These are phyloP conservation scores for Diachrysia chrysitis DNA, from an alignment of 2,888 invertebrate genomes.

Conservation along the genomic window DNA sequence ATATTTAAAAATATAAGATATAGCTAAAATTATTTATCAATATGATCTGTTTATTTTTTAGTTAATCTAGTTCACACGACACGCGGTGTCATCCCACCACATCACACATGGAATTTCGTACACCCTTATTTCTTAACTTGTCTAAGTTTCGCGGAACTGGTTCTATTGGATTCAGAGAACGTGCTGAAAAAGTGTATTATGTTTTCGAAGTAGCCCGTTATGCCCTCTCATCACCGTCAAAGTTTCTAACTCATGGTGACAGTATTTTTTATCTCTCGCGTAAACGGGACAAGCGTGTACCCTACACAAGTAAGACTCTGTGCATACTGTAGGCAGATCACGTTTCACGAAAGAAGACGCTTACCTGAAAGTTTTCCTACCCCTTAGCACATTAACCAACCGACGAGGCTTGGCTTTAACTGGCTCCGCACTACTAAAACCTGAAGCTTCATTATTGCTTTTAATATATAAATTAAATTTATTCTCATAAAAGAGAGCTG, in stretches of 20 bases:
- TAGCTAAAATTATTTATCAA: too few species aligned
- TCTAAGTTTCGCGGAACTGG: slow-evolving; percentile 45
- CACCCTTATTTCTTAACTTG: slow-evolving; percentile 32
- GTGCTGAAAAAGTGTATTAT: slow-evolving; percentile 54
- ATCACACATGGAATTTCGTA: slow-evolving; percentile 13
- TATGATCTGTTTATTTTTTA: too few species aligned
- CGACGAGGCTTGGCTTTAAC: slow-evolving; percentile 71
- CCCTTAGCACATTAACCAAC: slow-evolving; percentile 87
- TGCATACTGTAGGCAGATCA: slow-evolving; percentile 79
- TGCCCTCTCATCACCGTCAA: slow-evolving; percentile 56
- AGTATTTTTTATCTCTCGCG: slow-evolving; percentile 60
- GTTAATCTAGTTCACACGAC: background rate
- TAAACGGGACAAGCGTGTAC: slow-evolving; percentile 55
- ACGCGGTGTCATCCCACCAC: slow-evolving; percentile 11
- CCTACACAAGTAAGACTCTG: slow-evolving; percentile 57
- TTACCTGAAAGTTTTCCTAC: slow-evolving; percentile 87
- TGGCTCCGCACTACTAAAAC: slow-evolving; percentile 65
- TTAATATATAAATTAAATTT: slow-evolving; percentile 48
- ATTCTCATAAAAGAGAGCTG: slow-evolving; percentile 35
- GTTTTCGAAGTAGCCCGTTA: slow-evolving; percentile 56
- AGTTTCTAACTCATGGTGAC: slow-evolving; percentile 64
- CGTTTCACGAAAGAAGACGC: slow-evolving; percentile 85
- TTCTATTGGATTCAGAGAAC: slow-evolving; percentile 50
- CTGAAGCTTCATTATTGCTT: slow-evolving; percentile 64
- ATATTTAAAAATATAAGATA: too few species aligned